Evolutionary conservation across 2,113 vertebrate species (phyloP).

Genomic region (Syrmaticus mikado): DNA sequence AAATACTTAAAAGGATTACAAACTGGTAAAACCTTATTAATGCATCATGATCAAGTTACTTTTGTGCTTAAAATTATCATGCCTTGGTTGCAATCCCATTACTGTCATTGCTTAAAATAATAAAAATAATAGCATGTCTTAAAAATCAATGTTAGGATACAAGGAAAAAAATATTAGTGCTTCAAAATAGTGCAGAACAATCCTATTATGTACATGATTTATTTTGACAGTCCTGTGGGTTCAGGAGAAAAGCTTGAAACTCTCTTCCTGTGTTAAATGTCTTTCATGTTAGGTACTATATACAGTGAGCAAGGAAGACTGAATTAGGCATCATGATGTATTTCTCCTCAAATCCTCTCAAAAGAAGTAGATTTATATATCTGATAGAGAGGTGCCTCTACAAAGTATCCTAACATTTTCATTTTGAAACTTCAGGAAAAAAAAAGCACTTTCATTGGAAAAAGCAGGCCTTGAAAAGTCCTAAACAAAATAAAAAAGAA

Average conservation of each 20-base stretch:
- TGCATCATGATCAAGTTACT: not conserved
- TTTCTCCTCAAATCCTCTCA: not conserved
- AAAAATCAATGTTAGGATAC: constrained; percentile 29
- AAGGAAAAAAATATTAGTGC: not conserved
- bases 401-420: not conserved
- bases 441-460: not conserved
- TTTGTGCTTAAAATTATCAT: not conserved
- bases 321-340: not conserved
- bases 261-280: not conserved
- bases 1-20: not conserved
- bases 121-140: not conserved
- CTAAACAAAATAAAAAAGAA: not conserved
- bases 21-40: not conserved
- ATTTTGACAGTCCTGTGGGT: not conserved
- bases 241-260: not conserved
- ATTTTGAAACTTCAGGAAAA: not conserved
- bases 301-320: not conserved
- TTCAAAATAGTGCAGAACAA: not conserved
- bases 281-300: not conserved
- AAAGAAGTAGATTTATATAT: not conserved
- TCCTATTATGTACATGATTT: not conserved
- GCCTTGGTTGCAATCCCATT: not conserved
- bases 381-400: not conserved
- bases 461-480: not conserved
- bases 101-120: not conserved